Evolutionary conservation across 1,140 invertebrate genomes (phyloP).

Genomic region (Carposina sasakii): DNA sequence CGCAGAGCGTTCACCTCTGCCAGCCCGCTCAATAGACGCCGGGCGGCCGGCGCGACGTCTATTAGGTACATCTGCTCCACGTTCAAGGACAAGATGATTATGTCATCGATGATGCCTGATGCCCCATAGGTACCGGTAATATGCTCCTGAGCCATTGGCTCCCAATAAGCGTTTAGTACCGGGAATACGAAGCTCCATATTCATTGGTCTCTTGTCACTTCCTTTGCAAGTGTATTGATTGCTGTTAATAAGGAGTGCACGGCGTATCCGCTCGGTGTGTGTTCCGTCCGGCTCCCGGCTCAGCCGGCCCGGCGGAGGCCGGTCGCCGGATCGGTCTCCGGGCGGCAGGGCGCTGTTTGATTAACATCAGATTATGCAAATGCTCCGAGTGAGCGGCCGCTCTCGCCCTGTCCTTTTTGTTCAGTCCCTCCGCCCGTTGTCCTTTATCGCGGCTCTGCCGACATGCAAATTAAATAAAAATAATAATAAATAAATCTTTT

Average conservation of each 20-base stretch:
- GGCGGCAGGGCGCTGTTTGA: constrained; percentile 42
- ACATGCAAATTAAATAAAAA: constrained; percentile 62
- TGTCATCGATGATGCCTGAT: constrained; percentile 36
- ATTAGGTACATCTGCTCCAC: constrained; percentile 43
- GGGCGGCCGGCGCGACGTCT: constrained; percentile 35
- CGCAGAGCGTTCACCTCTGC: constrained; percentile 61
- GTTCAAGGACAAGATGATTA: constrained; percentile 58
- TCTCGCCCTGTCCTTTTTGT: constrained; percentile 61
- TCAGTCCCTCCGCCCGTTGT: constrained; percentile 52
- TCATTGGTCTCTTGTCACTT: constrained; percentile 8
- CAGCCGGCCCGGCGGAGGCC: constrained; percentile 1
- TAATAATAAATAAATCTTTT: constrained; percentile 45
- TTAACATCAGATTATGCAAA: constrained; percentile 72
- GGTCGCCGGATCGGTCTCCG: constrained; percentile 13
- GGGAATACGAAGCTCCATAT: too few relatives aligned
- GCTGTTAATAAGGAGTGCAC: neutral
- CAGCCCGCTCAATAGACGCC: too few relatives aligned
- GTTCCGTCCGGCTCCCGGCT: constrained; percentile 10
- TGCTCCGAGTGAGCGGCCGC: constrained; percentile 60
- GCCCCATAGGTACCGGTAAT: neutral
- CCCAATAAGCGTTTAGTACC: neutral
- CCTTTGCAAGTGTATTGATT: constrained; percentile 8
- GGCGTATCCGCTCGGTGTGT: constrained; percentile 13
- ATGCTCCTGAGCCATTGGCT: neutral
- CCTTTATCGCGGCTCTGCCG: constrained; percentile 62